Percentiles rank a stretch among this genome's conserved stretches.
Conservation (phyloP, 2,113 vertebrate genomes). For the Brachypteracias leptosomus region DNA sequence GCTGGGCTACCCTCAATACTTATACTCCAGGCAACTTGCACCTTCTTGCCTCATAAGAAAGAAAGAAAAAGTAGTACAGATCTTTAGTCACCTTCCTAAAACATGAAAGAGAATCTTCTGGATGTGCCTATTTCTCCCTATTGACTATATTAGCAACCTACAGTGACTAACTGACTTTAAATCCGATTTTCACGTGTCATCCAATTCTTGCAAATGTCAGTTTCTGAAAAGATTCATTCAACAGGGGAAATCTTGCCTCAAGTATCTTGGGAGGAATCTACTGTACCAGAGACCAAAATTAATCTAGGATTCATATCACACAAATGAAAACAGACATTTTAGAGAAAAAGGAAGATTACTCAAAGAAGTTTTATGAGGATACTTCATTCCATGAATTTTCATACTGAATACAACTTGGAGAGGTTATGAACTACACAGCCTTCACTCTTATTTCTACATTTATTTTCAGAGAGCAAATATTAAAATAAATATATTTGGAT, state of each 20-base stretch:
- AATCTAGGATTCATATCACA: neutral
- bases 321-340: neutral
- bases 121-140: neutral
- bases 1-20: neutral
- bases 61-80: neutral
- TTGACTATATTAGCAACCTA: neutral
- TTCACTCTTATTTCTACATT: neutral
- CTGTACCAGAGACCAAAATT: conserved; percentile 5
- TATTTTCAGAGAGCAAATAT: neutral
- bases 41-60: neutral
- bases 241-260: neutral
- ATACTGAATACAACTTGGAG: neutral
- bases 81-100: neutral
- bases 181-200: neutral
- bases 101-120: neutral
- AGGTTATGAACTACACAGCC: neutral
- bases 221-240: conserved; percentile 24
- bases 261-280: conserved; percentile 4
- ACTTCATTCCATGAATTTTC: neutral
- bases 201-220: conserved; percentile 4
- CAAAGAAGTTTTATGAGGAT: neutral
- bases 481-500: neutral
- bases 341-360: neutral
- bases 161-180: conserved; percentile 1
- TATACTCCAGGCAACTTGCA: neutral